Conservation (phyloP, 2,113 vertebrate species). For the Scophthalmus maximus region DNA sequence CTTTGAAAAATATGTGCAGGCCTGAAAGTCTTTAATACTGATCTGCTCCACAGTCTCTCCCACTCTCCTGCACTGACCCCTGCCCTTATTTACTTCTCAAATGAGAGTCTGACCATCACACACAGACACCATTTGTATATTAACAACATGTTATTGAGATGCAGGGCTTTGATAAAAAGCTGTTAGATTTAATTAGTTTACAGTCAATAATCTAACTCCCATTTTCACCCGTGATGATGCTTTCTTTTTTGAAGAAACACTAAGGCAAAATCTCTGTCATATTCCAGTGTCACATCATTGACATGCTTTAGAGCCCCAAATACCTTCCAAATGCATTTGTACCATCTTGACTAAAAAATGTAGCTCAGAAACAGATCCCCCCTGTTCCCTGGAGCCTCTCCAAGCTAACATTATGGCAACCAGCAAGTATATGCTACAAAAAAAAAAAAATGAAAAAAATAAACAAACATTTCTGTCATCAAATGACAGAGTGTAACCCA, state of each 20-base stretch:
- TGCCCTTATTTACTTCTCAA: not conserved
- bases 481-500: not conserved
- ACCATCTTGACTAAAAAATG: not conserved
- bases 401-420: conserved; percentile 6
- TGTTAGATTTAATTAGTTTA: not conserved
- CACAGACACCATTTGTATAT: not conserved
- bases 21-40: not conserved
- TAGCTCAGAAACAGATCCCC: not conserved
- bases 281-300: not conserved
- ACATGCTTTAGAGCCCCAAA: not conserved
- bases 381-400: not conserved
- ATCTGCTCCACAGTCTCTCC: not conserved
- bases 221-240: not conserved
- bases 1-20: conserved; percentile 2
- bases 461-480: not conserved
- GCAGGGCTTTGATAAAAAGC: not conserved
- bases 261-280: no score
- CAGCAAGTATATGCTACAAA: not conserved
- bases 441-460: conserved; percentile 17
- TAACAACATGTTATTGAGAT: not conserved
- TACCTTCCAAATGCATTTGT: conserved; percentile 1
- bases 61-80: not conserved
- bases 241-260: no score
- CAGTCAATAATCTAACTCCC: not conserved
- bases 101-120: not conserved